Evolutionary conservation across 2,113 vertebrate genomes (phyloP).

Genomic region (Python bivittatus): DNA sequence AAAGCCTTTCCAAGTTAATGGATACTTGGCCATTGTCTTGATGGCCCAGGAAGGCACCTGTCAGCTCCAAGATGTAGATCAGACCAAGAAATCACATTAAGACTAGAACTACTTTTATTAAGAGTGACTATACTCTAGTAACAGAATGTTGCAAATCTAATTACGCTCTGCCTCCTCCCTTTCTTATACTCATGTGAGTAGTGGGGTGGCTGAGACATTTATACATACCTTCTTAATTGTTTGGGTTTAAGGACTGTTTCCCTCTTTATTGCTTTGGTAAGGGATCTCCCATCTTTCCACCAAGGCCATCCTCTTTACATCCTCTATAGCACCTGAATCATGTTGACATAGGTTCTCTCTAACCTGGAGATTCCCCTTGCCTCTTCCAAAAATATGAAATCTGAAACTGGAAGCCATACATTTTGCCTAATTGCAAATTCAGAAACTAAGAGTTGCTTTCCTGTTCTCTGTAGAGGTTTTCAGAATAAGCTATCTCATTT

Average conservation of each 20-base stretch:
- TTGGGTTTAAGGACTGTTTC: not conserved
- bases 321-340: not conserved
- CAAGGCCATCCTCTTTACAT: not conserved
- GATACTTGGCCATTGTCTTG: not conserved
- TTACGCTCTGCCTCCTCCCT: not conserved
- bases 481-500: conserved; percentile 21
- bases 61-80: not conserved
- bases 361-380: not conserved
- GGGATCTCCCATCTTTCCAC: not conserved
- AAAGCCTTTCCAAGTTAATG: not conserved
- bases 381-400: conserved; percentile 19
- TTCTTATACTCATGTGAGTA: not conserved
- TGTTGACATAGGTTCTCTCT: not conserved
- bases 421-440: conserved; percentile 24
- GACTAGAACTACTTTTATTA: not conserved
- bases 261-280: not conserved
- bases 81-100: not conserved
- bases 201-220: not conserved
- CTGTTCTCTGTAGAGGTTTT: conserved; percentile 12
- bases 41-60: not conserved
- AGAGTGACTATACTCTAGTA: not conserved
- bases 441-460: conserved; percentile 26
- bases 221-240: not conserved
- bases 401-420: not conserved
- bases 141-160: not conserved